Evolutionary conservation across 37 sponge, comb jelly and placozoan genomes (phyloP).

Genomic region (Geodia barretti): DNA sequence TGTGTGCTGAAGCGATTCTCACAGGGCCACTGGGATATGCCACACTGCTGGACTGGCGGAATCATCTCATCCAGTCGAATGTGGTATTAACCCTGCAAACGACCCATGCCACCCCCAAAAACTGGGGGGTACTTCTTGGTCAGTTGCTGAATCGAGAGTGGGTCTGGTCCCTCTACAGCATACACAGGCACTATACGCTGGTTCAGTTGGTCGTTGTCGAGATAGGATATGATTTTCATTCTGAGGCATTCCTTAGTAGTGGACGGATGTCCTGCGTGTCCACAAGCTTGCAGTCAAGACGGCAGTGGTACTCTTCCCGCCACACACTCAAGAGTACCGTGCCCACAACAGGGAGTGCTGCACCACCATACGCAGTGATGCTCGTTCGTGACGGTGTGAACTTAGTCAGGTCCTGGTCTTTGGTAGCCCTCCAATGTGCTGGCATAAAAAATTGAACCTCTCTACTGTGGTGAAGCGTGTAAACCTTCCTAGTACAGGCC

Average conservation of each 20-base stretch:
- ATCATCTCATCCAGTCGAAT: slow-evolving; percentile 8
- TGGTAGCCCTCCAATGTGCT: slow-evolving; percentile 30
- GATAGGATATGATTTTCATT: slow-evolving; percentile 26
- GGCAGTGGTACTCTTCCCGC: background rate
- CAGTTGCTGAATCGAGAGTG: slow-evolving; percentile 2
- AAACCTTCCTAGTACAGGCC: slow-evolving; percentile 16
- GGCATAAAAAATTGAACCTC: slow-evolving; percentile 36
- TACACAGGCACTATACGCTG: too few relatives aligned
- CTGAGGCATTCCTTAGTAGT: slow-evolving; percentile 27
- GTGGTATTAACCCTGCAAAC: slow-evolving; percentile 33
- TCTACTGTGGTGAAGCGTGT: slow-evolving; percentile 31
- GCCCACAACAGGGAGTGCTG: slow-evolving; percentile 29
- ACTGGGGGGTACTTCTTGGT: slow-evolving; percentile 4
- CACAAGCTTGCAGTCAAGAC: slow-evolving; percentile 17
- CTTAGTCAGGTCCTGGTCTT: slow-evolving; percentile 10
- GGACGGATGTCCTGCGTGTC: slow-evolving; percentile 7
- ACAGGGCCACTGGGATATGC: slow-evolving; percentile 29
- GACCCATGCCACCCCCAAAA: slow-evolving; percentile 16
- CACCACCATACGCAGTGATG: slow-evolving; percentile 33
- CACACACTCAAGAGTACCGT: background rate
- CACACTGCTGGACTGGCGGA: slow-evolving; percentile 33
- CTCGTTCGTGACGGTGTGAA: background rate
- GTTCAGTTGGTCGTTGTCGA: slow-evolving; percentile 23
- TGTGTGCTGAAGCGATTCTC: slow-evolving; percentile 24
- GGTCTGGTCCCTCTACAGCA: background rate